phyloP scores from a whole-genome alignment of 2,888 invertebrate genomes.

The Leptinotarsa haldemani region DNA sequence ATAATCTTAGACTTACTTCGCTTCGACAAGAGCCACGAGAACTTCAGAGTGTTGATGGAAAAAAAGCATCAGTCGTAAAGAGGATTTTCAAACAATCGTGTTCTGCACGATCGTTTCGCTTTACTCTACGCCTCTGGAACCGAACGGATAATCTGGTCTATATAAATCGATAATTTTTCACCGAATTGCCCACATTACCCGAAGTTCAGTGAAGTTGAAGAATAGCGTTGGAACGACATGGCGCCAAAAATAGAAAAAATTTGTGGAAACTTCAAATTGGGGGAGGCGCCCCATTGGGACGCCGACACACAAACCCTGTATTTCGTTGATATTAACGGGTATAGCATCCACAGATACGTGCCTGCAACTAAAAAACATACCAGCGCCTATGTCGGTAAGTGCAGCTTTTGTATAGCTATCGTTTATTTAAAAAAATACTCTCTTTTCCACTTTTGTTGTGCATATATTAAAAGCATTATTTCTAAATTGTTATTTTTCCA shows the following conservation, averaged over 20 bases:
- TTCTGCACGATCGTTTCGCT: too few relatives aligned
- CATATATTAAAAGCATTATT: too few relatives aligned
- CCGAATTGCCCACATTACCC: not conserved
- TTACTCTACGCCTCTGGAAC: constrained; percentile 9
- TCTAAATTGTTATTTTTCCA: too few relatives aligned
- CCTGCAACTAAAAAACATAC: constrained; percentile 51
- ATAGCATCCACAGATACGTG: constrained; percentile 53
- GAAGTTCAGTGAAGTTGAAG: not conserved
- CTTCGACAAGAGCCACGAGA: too few relatives aligned
- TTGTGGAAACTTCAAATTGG: constrained; percentile 67
- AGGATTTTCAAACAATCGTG: too few relatives aligned
- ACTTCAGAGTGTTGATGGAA: too few relatives aligned
- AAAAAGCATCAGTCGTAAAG: too few relatives aligned
- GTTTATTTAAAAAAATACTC: not conserved
- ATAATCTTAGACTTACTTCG: too few relatives aligned
- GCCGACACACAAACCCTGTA: constrained; percentile 71
- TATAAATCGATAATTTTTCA: constrained; percentile 14
- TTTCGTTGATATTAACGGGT: constrained; percentile 72
- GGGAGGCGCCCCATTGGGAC: constrained; percentile 82
- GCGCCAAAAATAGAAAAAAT: constrained; percentile 63
- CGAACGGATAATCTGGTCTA: not conserved
- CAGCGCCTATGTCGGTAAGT: constrained; percentile 50
- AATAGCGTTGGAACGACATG: constrained; percentile 40
- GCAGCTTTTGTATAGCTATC: not conserved
- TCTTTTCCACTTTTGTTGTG: not conserved